Evolutionary conservation across 1,140 invertebrate species (phyloP).

Genomic region (Globodera rostochiensis): DNA sequence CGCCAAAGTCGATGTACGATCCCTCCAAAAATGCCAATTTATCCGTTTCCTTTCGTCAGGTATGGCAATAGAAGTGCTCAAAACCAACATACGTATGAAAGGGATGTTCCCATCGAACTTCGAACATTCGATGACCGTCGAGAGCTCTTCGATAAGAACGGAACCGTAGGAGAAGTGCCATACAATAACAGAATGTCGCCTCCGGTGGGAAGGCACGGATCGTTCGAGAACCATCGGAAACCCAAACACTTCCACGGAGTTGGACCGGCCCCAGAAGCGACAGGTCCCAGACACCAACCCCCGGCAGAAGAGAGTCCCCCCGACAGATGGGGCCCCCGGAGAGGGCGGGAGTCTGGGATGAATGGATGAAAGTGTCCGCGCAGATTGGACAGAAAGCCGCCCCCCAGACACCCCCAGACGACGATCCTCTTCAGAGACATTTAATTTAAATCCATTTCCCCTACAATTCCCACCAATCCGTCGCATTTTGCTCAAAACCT

Average conservation of each 20-base stretch:
- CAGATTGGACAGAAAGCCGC: background rate
- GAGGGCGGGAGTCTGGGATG: background rate
- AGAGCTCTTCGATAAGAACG: background rate
- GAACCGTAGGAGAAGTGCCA: background rate
- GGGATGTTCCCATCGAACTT: background rate
- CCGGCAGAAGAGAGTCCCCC: background rate
- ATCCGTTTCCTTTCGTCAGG: background rate
- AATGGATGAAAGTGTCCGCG: background rate
- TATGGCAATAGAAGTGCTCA: background rate
- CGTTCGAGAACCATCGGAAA: background rate
- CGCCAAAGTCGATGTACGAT: conserved; percentile 17
- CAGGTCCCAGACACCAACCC: background rate
- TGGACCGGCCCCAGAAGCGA: background rate
- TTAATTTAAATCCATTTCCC: background rate
- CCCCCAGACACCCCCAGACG: background rate
- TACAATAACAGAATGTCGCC: background rate
- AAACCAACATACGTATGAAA: background rate
- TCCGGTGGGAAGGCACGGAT: background rate
- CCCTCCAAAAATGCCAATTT: background rate
- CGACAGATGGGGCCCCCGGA: background rate
- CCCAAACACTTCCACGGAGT: background rate
- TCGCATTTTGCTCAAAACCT: conserved; percentile 5
- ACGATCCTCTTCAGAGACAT: background rate
- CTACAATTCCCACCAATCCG: background rate
- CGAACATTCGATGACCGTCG: background rate